Percentiles rank a stretch among this genome's conserved stretches.
These are phyloP conservation scores for Microcebus jonahi DNA, from an alignment of 2,113 vertebrate species.

Conservation along the genomic window DNA sequence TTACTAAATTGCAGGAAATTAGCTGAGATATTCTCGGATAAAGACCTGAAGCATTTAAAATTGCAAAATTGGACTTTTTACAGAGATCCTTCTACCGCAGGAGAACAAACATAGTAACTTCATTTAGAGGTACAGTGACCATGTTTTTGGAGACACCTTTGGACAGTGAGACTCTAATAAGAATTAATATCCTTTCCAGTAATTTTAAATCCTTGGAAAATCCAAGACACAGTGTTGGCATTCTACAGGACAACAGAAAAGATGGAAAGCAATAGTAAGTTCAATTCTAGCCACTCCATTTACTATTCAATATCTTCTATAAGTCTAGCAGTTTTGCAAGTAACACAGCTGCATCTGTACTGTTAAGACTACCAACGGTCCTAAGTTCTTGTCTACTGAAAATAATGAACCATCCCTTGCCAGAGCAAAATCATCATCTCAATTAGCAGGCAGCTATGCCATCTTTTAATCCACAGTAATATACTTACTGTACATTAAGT, in stretches of 20 bases:
- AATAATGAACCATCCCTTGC: not conserved
- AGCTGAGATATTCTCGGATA: not conserved
- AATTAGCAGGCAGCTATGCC: not conserved
- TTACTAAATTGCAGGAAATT: conserved; percentile 27
- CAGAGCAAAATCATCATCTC: not conserved
- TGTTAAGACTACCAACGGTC: not conserved
- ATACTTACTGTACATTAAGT: not conserved
- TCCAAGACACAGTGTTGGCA: not conserved
- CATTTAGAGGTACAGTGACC: not conserved
- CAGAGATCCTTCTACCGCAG: not conserved
- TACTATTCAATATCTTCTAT: not conserved
- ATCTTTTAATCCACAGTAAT: not conserved
- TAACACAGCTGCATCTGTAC: not conserved
- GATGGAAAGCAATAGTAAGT: not conserved
- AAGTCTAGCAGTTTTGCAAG: not conserved
- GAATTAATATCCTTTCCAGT: not conserved
- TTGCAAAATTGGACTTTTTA: not conserved
- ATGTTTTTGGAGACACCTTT: not conserved
- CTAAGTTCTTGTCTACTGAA: not conserved
- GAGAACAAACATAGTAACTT: not conserved
- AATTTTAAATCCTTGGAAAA: conserved; percentile 16
- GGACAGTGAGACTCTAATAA: not conserved
- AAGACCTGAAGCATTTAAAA: not conserved
- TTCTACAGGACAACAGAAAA: not conserved
- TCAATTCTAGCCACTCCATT: not conserved